Conservation (phyloP, 2,113 vertebrate genomes). For the Neoarius graeffei region DNA sequence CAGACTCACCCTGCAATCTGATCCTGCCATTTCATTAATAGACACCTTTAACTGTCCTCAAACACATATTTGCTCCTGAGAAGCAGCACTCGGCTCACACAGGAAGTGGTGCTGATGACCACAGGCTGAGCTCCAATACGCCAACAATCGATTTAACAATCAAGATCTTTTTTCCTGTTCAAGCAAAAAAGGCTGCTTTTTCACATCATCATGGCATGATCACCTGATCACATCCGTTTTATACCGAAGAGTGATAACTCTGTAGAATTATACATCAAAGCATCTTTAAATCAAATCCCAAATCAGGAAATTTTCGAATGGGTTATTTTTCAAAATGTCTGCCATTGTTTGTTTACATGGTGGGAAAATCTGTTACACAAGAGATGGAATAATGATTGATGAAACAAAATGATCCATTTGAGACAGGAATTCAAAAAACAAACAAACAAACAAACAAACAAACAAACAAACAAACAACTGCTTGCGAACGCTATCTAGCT, state of each 20-base stretch:
- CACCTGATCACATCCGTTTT: not conserved
- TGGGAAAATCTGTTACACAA: too few relatives aligned
- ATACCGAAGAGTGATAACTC: not conserved
- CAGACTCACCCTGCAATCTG: not conserved
- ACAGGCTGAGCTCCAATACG: slow-evolving; percentile 20
- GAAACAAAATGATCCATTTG: not conserved
- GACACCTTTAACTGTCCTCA: not conserved
- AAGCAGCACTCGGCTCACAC: slow-evolving; percentile 26
- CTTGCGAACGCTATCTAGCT: not conserved
- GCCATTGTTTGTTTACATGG: not conserved
- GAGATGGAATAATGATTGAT: not conserved
- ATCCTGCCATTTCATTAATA: not conserved
- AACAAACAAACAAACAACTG: not conserved
- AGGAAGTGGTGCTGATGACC: slow-evolving; percentile 41
- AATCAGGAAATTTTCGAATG: not conserved
- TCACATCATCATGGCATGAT: not conserved
- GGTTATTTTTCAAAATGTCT: not conserved
- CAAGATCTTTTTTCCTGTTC: not conserved
- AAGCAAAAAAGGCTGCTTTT: not conserved
- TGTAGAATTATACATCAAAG: not conserved
- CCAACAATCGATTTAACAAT: slow-evolving; percentile 40
- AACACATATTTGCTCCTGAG: not conserved
- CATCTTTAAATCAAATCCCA: not conserved
- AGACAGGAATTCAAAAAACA: not conserved
- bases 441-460: too few relatives aligned